Conservation (phyloP, 2,797 vertebrate genomes). For the Schizothorax lantsangensis region DNA sequence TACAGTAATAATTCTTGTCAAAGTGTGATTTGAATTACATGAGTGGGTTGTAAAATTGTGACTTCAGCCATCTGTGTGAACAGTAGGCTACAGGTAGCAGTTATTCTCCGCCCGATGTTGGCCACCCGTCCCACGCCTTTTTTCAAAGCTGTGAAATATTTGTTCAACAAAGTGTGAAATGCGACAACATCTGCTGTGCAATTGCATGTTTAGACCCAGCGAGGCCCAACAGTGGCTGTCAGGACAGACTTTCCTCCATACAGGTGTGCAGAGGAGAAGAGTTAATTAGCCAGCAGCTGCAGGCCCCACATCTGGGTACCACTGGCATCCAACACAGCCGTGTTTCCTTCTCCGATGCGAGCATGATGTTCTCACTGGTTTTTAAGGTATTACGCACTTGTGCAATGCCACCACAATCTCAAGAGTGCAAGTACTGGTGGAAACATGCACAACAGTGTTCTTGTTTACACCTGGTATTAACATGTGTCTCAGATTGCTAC, state of each 20-base stretch:
- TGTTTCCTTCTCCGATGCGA: constrained; percentile 48
- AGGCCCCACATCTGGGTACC: constrained; percentile 63
- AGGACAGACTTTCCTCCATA: constrained; percentile 59
- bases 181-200: constrained; percentile 68
- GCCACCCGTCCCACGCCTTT: constrained; percentile 45
- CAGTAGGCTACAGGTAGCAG: constrained; percentile 56
- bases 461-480: constrained; percentile 7
- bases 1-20: constrained; percentile 24
- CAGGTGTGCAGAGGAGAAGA: constrained; percentile 65
- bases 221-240: constrained; percentile 64
- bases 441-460: neutral
- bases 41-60: constrained; percentile 39
- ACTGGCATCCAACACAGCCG: constrained; percentile 53
- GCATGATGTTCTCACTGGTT: constrained; percentile 2
- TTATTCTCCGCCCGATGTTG: constrained; percentile 31
- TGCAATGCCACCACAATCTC: neutral
- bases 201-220: constrained; percentile 70
- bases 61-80: constrained; percentile 44
- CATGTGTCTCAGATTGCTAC: neutral
- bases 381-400: neutral
- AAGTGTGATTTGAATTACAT: constrained; percentile 25
- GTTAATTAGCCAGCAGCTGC: constrained; percentile 68
- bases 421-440: neutral
- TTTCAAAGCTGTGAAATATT: constrained; percentile 66
- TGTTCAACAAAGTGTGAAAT: constrained; percentile 69